phyloP scores from a whole-genome alignment of 2,888 invertebrate genomes.

The Tethea ocularis region DNA sequence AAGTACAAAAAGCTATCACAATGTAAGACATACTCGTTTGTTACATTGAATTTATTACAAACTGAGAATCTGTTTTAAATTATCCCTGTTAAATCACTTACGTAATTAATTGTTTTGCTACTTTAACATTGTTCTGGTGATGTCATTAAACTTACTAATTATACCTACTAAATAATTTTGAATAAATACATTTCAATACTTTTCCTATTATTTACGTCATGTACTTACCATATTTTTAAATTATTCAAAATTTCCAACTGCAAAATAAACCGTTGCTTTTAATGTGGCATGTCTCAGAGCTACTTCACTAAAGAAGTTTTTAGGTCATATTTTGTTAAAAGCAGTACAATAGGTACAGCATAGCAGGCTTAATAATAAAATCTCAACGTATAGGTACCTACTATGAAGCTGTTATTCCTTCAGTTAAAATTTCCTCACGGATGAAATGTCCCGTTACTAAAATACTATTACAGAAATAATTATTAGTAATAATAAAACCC shows the following conservation, averaged over 20 bases:
- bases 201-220: too few relatives aligned
- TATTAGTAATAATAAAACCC: background rate
- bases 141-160: conserved; percentile 27
- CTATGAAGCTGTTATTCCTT: too few relatives aligned
- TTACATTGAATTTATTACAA: background rate
- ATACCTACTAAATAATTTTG: background rate
- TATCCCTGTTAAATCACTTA: conserved; percentile 14
- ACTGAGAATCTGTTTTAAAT: background rate
- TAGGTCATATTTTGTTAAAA: background rate
- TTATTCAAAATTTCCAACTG: background rate
- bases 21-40: too few relatives aligned
- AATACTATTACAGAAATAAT: background rate
- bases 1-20: too few relatives aligned
- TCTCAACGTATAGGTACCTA: too few relatives aligned
- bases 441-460: background rate
- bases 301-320: background rate
- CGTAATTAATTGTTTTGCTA: conserved; percentile 18
- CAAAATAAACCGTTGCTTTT: background rate
- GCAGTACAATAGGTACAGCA: background rate
- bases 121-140: conserved; percentile 25
- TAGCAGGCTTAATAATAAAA: background rate
- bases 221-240: background rate
- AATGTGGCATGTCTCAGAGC: background rate
- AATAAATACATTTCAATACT: too few relatives aligned
- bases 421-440: background rate